These are phyloP conservation scores for Sus cebifrons DNA, from an alignment of 2,797 vertebrate genomes.

Conservation along the genomic window DNA sequence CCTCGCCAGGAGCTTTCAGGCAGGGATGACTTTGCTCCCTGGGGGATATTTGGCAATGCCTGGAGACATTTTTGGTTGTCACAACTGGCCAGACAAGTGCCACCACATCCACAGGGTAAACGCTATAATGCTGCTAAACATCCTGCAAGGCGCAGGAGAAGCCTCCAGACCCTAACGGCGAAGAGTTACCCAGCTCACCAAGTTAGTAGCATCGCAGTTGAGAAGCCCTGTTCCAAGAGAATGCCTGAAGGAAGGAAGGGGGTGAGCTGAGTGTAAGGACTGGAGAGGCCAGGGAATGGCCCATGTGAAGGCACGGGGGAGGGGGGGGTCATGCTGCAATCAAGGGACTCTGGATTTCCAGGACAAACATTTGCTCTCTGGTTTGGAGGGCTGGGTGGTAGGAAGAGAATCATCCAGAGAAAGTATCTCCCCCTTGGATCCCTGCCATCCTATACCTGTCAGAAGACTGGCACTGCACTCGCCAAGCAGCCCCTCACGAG, in stretches of 20 bases:
- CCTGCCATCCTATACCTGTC: accelerated
- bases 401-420: not conserved
- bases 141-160: not conserved
- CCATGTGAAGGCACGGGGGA: not conserved
- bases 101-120: not conserved
- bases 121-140: not conserved
- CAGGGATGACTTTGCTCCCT: accelerated
- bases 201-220: accelerated
- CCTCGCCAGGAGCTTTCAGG: not conserved
- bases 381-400: no score
- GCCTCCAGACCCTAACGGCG: no score
- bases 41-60: no score
- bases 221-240: accelerated
- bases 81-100: not conserved
- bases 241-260: not conserved
- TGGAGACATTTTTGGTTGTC: not conserved
- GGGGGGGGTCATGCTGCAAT: no score
- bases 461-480: not conserved
- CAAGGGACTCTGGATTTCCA: not conserved
- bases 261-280: no score
- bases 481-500: not conserved
- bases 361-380: not conserved
- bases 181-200: not conserved
- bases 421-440: not conserved
- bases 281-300: no score